A percentile compares a stretch with the other conserved stretches of the same genome.
phyloP scores from a whole-genome alignment of 2,113 vertebrate species.

The Oplegnathus fasciatus region DNA sequence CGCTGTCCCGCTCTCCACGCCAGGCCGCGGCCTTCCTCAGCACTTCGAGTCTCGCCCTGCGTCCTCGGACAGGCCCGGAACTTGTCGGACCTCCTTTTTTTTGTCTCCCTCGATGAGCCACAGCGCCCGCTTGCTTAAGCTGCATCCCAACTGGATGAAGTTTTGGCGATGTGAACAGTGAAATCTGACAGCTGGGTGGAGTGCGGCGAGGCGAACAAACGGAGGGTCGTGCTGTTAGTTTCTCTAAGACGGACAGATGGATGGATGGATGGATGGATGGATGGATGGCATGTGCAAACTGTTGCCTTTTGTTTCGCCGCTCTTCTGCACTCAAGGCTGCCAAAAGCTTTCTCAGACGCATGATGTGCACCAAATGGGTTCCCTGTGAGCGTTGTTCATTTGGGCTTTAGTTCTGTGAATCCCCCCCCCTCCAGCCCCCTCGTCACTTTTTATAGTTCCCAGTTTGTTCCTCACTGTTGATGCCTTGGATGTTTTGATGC shows the following conservation, averaged over 20 bases:
- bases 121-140: slow-evolving; percentile 7
- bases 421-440: slow-evolving; percentile 23
- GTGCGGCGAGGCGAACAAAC: neutral
- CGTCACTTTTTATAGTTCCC: slow-evolving; percentile 47
- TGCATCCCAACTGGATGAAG: slow-evolving; percentile 22
- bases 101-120: slow-evolving; percentile 17
- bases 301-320: slow-evolving; percentile 33
- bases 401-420: slow-evolving; percentile 69
- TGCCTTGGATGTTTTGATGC: slow-evolving; percentile 84
- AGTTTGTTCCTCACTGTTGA: slow-evolving; percentile 72
- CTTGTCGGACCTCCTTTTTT: neutral
- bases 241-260: slow-evolving; percentile 1
- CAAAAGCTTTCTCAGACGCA: slow-evolving; percentile 78
- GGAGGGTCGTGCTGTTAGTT: neutral
- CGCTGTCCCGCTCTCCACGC: slow-evolving; percentile 26
- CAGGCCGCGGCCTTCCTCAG: slow-evolving; percentile 49
- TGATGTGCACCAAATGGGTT: slow-evolving; percentile 56
- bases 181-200: slow-evolving; percentile 26
- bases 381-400: slow-evolving; percentile 57
- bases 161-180: slow-evolving; percentile 11
- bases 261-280: slow-evolving; percentile 11
- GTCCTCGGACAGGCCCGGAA: neutral
- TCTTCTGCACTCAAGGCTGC: slow-evolving; percentile 67
- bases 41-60: slow-evolving; percentile 64
- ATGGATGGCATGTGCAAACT: slow-evolving; percentile 22